These are phyloP conservation scores for Saguinus oedipus DNA, from an alignment of 2,797 vertebrate species.

Conservation along the genomic window DNA sequence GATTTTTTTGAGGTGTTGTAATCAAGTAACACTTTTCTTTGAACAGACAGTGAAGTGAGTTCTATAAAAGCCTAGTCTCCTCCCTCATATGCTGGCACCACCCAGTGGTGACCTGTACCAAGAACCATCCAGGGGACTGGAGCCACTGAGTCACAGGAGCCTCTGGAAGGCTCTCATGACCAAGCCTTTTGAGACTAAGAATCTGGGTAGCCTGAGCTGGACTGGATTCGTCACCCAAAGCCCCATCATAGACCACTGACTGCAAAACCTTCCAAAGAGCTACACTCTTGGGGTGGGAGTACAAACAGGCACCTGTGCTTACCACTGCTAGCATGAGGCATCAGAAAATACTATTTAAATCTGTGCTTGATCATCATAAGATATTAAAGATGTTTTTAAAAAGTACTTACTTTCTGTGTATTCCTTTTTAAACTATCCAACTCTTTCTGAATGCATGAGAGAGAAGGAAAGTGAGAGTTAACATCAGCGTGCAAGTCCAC, in stretches of 20 bases:
- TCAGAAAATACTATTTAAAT: not conserved
- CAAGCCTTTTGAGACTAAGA: not conserved
- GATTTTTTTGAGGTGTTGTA: not conserved
- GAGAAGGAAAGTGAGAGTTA: constrained; percentile 65
- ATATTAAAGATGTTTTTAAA: not conserved
- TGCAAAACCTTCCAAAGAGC: not conserved
- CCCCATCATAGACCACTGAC: not conserved
- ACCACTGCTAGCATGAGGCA: not conserved
- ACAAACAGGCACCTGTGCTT: not conserved
- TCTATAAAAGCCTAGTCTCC: not conserved
- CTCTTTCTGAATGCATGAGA: constrained; percentile 66
- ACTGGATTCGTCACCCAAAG: fast-evolving
- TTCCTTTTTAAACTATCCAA: constrained; percentile 56
- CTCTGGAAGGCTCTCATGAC: not conserved
- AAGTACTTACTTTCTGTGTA: constrained; percentile 62
- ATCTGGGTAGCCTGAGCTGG: not conserved
- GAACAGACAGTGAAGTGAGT: not conserved
- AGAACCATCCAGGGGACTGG: not conserved
- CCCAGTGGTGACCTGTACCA: fast-evolving
- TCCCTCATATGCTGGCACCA: not conserved
- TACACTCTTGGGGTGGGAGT: fast-evolving
- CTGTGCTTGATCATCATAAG: not conserved
- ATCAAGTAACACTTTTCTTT: not conserved
- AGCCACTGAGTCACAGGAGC: not conserved
- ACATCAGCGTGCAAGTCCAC: not conserved